Evolutionary conservation across 2,888 invertebrate species (phyloP).

Genomic region (Sipha maydis): DNA sequence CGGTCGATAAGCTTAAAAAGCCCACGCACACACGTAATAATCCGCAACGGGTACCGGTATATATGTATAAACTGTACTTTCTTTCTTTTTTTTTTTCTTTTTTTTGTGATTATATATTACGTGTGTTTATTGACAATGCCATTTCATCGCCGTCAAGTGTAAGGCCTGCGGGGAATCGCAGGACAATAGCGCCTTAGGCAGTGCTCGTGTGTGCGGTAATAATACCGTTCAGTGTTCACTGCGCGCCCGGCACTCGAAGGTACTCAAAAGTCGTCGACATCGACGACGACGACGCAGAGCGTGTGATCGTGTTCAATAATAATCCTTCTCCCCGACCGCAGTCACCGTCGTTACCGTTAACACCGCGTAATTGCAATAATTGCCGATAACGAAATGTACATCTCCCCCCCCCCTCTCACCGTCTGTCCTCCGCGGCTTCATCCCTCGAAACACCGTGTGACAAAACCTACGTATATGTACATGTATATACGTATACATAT

Average conservation of each 20-base stretch:
- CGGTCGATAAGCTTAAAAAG: conserved; percentile 21
- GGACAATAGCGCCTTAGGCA: conserved; percentile 50
- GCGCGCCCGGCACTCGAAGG: neutral
- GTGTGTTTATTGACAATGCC: conserved; percentile 40
- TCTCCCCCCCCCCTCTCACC: no score
- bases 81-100: neutral
- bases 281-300: neutral
- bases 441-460: neutral
- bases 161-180: conserved; percentile 14
- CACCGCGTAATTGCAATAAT: conserved; percentile 33
- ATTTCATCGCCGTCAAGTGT: conserved; percentile 45
- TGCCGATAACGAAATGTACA: conserved; percentile 21
- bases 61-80: neutral
- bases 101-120: neutral
- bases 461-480: neutral
- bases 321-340: neutral
- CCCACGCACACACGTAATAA: neutral
- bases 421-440: neutral
- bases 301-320: conserved; percentile 24
- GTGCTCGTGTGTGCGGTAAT: neutral
- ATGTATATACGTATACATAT: neutral
- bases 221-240: neutral
- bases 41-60: neutral
- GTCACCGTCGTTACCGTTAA: neutral
- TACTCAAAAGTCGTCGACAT: neutral